These are phyloP conservation scores for Leptobrachium ailaonicum DNA, from an alignment of 2,113 vertebrate genomes.

Conservation along the genomic window DNA sequence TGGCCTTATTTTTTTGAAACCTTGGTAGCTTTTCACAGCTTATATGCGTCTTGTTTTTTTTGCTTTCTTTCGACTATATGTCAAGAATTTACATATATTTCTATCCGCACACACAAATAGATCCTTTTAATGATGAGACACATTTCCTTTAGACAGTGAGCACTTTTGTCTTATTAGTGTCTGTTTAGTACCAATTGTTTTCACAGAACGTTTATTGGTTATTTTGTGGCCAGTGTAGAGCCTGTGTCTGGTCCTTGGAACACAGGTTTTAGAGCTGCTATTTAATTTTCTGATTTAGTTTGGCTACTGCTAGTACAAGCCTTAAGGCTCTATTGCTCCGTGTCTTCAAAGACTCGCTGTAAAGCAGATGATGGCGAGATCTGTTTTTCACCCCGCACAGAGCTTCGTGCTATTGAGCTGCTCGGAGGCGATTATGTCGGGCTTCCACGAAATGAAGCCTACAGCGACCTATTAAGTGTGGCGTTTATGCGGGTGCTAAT, in stretches of 20 bases:
- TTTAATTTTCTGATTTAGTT: constrained; percentile 38
- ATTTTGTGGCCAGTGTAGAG: not conserved
- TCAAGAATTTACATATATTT: too few relatives aligned
- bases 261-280: not conserved
- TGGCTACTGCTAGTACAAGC: constrained; percentile 51
- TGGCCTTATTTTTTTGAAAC: too few relatives aligned
- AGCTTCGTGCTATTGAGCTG: constrained; percentile 54
- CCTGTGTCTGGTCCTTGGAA: not conserved
- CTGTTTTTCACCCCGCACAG: constrained; percentile 59
- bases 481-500: constrained; percentile 66
- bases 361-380: constrained; percentile 52
- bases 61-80: too few relatives aligned
- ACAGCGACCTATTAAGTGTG: constrained; percentile 64
- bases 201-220: not conserved
- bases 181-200: too few relatives aligned
- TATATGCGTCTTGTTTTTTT: too few relatives aligned
- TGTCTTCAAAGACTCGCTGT: constrained; percentile 54
- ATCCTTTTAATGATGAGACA: too few relatives aligned
- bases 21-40: too few relatives aligned
- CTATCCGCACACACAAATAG: too few relatives aligned
- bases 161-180: too few relatives aligned
- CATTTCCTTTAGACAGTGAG: too few relatives aligned
- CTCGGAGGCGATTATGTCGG: constrained; percentile 56
- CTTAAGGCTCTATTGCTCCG: constrained; percentile 51
- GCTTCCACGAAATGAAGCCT: constrained; percentile 65